Percentiles rank a stretch among this genome's conserved stretches.
Conservation (phyloP, 2,797 vertebrate genomes). For the Numenius phaeopus region DNA sequence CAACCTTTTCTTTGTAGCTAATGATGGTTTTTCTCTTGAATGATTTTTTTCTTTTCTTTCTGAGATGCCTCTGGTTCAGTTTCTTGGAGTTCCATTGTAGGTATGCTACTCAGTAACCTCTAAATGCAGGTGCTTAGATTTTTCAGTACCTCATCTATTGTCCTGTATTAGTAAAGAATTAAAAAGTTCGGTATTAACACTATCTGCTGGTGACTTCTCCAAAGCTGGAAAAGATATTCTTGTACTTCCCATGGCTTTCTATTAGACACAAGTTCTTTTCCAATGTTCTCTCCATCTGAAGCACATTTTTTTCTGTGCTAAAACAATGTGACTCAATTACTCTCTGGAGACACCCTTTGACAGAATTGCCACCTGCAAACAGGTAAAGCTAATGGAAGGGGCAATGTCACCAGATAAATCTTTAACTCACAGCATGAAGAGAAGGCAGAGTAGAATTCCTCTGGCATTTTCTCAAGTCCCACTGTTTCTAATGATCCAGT, state of each 20-base stretch:
- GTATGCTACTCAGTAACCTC: background rate
- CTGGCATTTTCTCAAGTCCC: background rate
- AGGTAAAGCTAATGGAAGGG: background rate
- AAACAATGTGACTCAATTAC: background rate
- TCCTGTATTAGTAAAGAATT: background rate
- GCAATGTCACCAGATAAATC: background rate
- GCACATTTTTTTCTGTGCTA: background rate
- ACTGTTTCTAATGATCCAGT: background rate
- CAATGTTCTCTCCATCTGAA: background rate
- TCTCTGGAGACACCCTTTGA: background rate
- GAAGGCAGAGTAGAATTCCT: background rate
- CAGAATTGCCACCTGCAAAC: background rate
- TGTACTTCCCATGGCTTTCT: background rate
- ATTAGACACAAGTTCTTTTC: background rate
- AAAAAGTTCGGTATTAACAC: background rate
- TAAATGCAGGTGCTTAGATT: background rate
- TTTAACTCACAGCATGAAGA: background rate
- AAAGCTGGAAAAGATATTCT: background rate
- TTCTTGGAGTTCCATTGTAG: background rate
- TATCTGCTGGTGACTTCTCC: background rate
- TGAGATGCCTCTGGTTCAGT: background rate
- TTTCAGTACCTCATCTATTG: background rate
- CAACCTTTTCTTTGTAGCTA: background rate
- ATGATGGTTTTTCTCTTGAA: background rate
- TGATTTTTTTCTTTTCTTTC: background rate